Conservation (phyloP, 2,113 vertebrate genomes). For the Psephotus haematonotus region DNA sequence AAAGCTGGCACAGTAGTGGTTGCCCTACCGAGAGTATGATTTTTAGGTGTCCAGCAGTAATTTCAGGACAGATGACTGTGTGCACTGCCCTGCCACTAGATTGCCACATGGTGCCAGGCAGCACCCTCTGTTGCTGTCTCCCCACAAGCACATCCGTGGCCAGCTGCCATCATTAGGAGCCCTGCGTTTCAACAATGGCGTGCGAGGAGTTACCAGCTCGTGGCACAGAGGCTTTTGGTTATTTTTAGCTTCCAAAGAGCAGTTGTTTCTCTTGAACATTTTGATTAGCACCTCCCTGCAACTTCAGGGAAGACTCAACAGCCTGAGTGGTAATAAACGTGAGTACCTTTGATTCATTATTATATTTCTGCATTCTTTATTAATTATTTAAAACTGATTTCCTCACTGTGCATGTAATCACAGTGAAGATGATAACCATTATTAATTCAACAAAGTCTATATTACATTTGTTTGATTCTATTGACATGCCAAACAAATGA, state of each 20-base stretch:
- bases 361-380: neutral
- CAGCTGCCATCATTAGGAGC: neutral
- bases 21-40: neutral
- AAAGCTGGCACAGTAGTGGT: neutral
- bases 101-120: neutral
- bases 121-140: neutral
- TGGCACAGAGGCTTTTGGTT: neutral
- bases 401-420: neutral
- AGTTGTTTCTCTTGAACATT: neutral
- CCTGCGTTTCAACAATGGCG: rapidly evolving
- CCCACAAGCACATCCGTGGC: neutral
- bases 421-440: neutral
- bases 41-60: neutral
- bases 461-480: neutral
- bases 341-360: conserved; percentile 19
- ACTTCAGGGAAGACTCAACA: neutral
- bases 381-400: neutral
- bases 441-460: neutral
- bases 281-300: neutral
- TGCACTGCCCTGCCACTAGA: neutral
- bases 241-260: conserved; percentile 13
- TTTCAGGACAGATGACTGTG: neutral
- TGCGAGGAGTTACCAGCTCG: neutral
- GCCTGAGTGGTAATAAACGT: neutral
- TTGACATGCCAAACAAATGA: neutral